These are phyloP conservation scores for Sinodicranocentrus sp. DNA, from an alignment of 2,888 invertebrate species.

Conservation along the genomic window DNA sequence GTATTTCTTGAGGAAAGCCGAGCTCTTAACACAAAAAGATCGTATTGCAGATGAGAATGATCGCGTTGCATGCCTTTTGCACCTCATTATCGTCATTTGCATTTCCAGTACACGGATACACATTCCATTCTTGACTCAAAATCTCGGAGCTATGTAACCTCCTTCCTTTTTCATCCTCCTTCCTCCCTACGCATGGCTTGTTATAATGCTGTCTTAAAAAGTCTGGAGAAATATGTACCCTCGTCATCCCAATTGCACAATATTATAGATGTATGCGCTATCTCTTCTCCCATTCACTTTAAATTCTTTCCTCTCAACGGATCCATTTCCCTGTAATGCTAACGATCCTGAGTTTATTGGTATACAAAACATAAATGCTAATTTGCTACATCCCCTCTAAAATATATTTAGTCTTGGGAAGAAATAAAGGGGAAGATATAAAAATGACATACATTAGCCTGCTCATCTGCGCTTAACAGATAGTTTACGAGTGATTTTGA, in stretches of 20 bases:
- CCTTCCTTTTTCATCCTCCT: no score
- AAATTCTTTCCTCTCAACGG: constrained; percentile 71
- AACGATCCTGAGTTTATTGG: constrained; percentile 34
- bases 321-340: constrained; percentile 51
- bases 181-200: no score
- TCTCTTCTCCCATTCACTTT: constrained; percentile 28
- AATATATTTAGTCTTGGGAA: constrained; percentile 1
- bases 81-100: constrained; percentile 76
- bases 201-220: no score
- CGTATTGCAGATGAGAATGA: constrained; percentile 20
- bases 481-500: constrained; percentile 45
- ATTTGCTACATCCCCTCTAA: constrained; percentile 22
- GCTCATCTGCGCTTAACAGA: background rate
- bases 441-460: constrained; percentile 19
- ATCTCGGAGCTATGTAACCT: no score
- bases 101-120: constrained; percentile 61
- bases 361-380: constrained; percentile 34
- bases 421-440: constrained; percentile 21
- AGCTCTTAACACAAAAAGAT: background rate
- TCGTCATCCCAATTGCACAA: no score
- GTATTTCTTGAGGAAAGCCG: background rate
- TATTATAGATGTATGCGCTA: no score
- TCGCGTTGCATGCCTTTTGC: constrained; percentile 71
- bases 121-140: constrained; percentile 17
- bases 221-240: no score